phyloP scores from a whole-genome alignment of 2,797 vertebrate species.

The Myiothlypis chrysogaster region DNA sequence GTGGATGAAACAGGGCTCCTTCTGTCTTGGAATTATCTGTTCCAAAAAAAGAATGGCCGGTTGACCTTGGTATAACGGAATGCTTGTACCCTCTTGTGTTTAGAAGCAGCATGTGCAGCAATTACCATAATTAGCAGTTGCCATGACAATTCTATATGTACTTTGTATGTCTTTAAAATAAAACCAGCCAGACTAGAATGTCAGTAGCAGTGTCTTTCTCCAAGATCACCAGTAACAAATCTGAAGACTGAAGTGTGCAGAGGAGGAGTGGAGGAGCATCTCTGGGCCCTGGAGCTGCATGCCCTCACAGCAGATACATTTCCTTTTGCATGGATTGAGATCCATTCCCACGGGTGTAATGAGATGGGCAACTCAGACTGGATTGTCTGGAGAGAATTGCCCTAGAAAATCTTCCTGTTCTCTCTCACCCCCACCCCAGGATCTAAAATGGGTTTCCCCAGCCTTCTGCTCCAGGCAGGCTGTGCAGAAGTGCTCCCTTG shows the following conservation, averaged over 20 bases:
- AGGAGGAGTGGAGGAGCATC: neutral
- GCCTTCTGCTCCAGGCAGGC: neutral
- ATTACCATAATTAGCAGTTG: conserved; percentile 64
- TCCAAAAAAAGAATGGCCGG: neutral
- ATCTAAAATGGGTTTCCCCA: neutral
- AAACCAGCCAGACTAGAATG: conserved; percentile 46
- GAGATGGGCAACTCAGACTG: neutral
- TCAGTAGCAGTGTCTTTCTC: conserved; percentile 37
- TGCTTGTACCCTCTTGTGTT: conserved; percentile 65
- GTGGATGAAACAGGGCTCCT: neutral
- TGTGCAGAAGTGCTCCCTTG: neutral
- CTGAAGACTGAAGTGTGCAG: neutral
- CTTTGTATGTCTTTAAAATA: conserved; percentile 6
- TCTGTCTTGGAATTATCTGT: neutral
- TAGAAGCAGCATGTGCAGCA: conserved; percentile 59
- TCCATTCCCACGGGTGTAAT: neutral
- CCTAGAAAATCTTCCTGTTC: conserved; percentile 18
- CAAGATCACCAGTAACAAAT: neutral
- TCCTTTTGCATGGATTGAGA: neutral
- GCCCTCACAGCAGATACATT: neutral
- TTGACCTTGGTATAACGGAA: conserved; percentile 54
- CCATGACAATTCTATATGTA: conserved; percentile 71
- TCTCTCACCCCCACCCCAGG: neutral
- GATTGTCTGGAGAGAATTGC: neutral
- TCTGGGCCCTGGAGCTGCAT: neutral